Percentiles rank a stretch among this genome's conserved stretches.
phyloP scores from a whole-genome alignment of 2,888 invertebrate genomes.

The Anorthoa munda region DNA sequence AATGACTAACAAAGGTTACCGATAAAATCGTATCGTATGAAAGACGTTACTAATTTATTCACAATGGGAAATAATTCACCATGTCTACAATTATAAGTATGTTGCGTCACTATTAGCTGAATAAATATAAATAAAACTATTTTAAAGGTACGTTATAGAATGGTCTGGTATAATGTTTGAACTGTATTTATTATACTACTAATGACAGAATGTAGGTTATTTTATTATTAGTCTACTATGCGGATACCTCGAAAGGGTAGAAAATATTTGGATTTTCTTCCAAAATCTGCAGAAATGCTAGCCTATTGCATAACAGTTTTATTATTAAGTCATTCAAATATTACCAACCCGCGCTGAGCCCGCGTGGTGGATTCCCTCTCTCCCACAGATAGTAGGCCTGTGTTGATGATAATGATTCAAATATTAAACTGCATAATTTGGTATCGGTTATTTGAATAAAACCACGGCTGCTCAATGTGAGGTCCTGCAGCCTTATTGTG shows the following conservation, averaged over 20 bases:
- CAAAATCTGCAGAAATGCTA: no score
- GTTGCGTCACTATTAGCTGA: constrained; percentile 3
- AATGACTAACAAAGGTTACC: constrained; percentile 32
- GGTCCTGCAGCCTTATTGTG: no score
- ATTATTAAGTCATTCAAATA: background rate
- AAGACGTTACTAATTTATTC: constrained; percentile 20
- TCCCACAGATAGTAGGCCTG: no score
- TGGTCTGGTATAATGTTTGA: constrained; percentile 82
- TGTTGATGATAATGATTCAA: background rate
- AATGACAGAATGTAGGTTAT: background rate
- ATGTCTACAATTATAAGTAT: background rate
- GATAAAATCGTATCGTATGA: constrained; percentile 16
- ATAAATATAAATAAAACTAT: constrained; percentile 67
- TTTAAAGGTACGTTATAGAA: constrained; percentile 84
- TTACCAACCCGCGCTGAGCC: no score
- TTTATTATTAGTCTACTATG: background rate
- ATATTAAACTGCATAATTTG: background rate
- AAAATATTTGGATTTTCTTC: background rate
- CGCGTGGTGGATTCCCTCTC: no score
- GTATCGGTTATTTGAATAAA: background rate
- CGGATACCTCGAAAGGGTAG: background rate
- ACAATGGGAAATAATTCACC: constrained; percentile 28
- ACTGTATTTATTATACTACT: constrained; percentile 66
- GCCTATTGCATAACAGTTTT: background rate
- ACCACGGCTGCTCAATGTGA: no score